A percentile compares a stretch with the other conserved stretches of the same genome.
phyloP scores from a whole-genome alignment of 2,113 vertebrate genomes.

The Polypterus senegalus region DNA sequence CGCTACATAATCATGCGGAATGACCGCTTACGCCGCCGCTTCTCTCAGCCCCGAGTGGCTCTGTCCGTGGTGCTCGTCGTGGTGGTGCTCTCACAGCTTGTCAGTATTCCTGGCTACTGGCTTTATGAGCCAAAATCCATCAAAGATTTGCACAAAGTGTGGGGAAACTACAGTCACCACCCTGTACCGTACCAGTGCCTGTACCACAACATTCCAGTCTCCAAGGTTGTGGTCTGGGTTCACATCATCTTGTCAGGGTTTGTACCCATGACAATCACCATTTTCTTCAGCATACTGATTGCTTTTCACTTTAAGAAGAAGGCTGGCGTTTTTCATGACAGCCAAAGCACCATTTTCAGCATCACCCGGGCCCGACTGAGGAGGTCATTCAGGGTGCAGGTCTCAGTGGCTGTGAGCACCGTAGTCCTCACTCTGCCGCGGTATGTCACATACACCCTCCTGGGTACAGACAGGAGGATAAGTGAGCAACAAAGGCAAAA shows the following conservation, averaged over 20 bases:
- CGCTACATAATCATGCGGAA: constrained; percentile 13
- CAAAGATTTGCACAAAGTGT: too few relatives aligned
- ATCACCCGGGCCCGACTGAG: constrained; percentile 8
- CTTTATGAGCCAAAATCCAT: constrained; percentile 6
- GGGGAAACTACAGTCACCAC: not conserved
- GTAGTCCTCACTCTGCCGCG: constrained; percentile 14
- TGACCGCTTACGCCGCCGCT: not conserved
- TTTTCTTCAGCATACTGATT: constrained; percentile 11
- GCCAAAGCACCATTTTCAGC: constrained; percentile 4
- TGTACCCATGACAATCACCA: constrained; percentile 14
- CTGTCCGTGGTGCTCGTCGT: constrained; percentile 10
- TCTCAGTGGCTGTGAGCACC: constrained; percentile 10
- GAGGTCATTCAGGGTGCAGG: constrained; percentile 11
- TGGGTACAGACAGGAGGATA: not conserved
- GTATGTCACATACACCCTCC: constrained; percentile 12
- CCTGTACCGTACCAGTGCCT: not conserved
- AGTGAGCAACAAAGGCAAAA: not conserved
- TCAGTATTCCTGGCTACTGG: constrained; percentile 15
- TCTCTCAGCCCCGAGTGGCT: constrained; percentile 8
- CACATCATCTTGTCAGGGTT: constrained; percentile 4
- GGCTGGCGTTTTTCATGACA: constrained; percentile 8
- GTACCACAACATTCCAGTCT: not conserved
- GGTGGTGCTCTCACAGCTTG: constrained; percentile 10
- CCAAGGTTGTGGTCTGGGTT: constrained; percentile 7
- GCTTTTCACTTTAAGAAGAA: constrained; percentile 7